Base-by-base conservation (phyloP, 2,113 vertebrate species). In the Ptychochromis oligacanthus region DNA sequence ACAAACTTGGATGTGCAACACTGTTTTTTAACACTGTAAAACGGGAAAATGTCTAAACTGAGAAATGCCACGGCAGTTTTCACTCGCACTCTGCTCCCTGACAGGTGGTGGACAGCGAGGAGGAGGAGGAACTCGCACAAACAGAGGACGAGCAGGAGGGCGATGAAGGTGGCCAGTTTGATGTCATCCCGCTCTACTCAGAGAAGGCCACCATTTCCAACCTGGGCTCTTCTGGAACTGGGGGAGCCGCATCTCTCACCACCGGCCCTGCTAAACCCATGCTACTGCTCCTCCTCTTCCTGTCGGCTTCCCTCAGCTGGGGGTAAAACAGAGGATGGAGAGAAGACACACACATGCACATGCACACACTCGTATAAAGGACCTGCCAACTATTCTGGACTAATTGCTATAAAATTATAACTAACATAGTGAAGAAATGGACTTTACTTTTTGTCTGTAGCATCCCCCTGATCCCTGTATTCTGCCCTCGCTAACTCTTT, bases 131-230 rank as follows among this genome's bases (percentile, higher is more conserved):
- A 0, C 60, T 89, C 79, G 86, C 36, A 0, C 84, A 89, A 8
- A 85, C 55, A 2, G 79, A 86, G 12, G 72, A 86, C 13, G 64
- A 87, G 57, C 90, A 90, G 61, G 62, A 81, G 65, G 26, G 7
- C 1, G 77, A 91, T 13, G 85, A 89, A 60, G 87, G 62, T 2
- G 88, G 43, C 26, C 91, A 93, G 81, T 94, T 95, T 65, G 87
- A 94, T 6, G 80, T 95, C 72, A 95, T 95, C 75, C 90, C 88
- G 0, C 88, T 89, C 24, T 95, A 95, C 84, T 94, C 93, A 1
- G 94, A 94, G 79, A 92, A 76, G 28, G 90, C 93, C 83, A 93
- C 94, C 1, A 77, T 94, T 61, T 94, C 95, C 87, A 95, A 86
- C 88, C 81, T 93, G 80, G 93, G 88, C 56, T 92, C 94, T 24